Evolutionary conservation across 2,888 invertebrate genomes (phyloP), one percentile per base, ranked within the genome.

Genomic region (Terebella lapidaria): DNA sequence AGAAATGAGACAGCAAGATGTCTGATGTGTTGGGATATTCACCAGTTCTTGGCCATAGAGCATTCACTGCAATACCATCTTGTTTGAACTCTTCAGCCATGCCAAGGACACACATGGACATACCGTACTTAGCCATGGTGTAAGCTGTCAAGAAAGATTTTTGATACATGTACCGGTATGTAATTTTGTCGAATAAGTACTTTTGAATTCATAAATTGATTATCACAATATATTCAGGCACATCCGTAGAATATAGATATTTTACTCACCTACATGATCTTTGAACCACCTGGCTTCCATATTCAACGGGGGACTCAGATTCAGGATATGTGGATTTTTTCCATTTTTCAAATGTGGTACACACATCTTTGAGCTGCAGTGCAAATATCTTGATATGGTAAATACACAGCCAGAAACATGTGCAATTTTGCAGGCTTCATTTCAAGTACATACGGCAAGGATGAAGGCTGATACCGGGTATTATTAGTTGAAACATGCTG

Each of bases 121-220:
- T 96, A 25, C 95, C 96, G 79, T 94, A 97, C 79, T 97, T 97
- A 1, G 97, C 93, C 89, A 96, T 96, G 0, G 96, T 95, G 81
- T 99, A 97, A 0, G 95, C 96, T 52, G 74, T 20, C 72, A 69
- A 28, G 18, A 57, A n/a, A n/a, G n/a, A n/a, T n/a, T n/a, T n/a
- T n/a, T n/a, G n/a, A n/a, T n/a, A n/a, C n/a, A n/a, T n/a, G n/a
- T n/a, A n/a, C n/a, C n/a, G n/a, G n/a, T n/a, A n/a, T n/a, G n/a
- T n/a, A n/a, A n/a, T n/a, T n/a, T n/a, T n/a, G n/a, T n/a, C n/a
- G n/a, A n/a, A n/a, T n/a, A n/a, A n/a, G n/a, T n/a, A n/a, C n/a
- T n/a, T n/a, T n/a, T n/a, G n/a, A n/a, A n/a, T n/a, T n/a, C n/a
- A n/a, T n/a, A n/a, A n/a, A n/a, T n/a, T n/a, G n/a, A n/a, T n/a